Percentiles rank a stretch among this genome's conserved stretches.
These are phyloP conservation scores for Microdon myrmicae DNA, from an alignment of 2,888 invertebrate genomes.

Conservation along the genomic window DNA sequence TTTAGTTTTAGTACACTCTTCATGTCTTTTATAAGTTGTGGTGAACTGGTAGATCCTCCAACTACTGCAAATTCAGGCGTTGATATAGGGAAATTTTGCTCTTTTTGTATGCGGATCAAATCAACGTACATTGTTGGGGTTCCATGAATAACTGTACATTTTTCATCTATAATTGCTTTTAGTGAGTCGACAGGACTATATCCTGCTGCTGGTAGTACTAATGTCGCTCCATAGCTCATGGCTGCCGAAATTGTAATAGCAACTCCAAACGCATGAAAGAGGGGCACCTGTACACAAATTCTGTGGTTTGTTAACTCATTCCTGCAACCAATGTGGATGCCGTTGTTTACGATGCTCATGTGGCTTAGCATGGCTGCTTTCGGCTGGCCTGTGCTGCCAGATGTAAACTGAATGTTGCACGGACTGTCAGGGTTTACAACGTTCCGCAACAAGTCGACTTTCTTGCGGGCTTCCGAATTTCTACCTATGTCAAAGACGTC, in stretches of 20 bases:
- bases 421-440: conserved; percentile 74
- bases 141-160: conserved; percentile 78
- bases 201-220: conserved; percentile 71
- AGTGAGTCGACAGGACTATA: conserved; percentile 74
- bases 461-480: conserved; percentile 48
- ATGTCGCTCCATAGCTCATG: conserved; percentile 72
- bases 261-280: conserved; percentile 86
- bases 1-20: conserved; percentile 67
- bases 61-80: conserved; percentile 71
- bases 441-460: conserved; percentile 65
- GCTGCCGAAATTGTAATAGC: conserved; percentile 71
- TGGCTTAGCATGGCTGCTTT: conserved; percentile 82
- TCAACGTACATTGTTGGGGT: conserved; percentile 91
- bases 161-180: conserved; percentile 74
- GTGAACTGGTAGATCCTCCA: conserved; percentile 80
- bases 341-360: conserved; percentile 80
- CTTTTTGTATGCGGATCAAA: conserved; percentile 70
- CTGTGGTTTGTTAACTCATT: conserved; percentile 65
- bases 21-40: conserved; percentile 70
- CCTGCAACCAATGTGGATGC: conserved; percentile 72
- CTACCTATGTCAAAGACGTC: conserved; percentile 64
- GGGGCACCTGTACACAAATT: conserved; percentile 75
- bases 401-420: conserved; percentile 85
- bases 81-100: conserved; percentile 67
- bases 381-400: conserved; percentile 81